These are phyloP conservation scores for Trichechus manatus DNA, from an alignment of 2,113 vertebrate species.

Conservation along the genomic window DNA sequence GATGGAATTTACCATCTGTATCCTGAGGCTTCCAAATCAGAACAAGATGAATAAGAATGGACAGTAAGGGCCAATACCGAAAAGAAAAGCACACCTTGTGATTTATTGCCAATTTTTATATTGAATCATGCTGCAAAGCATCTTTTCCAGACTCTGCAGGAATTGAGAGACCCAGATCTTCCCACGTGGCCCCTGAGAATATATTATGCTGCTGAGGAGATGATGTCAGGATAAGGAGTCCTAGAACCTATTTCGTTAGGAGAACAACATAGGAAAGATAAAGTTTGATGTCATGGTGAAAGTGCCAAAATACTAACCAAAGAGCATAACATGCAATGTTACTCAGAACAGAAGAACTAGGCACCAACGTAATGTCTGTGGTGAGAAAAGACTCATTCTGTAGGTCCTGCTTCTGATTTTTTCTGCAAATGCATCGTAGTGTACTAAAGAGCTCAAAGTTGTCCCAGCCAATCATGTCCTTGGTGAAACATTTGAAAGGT, in stretches of 20 bases:
- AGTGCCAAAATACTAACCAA: background rate
- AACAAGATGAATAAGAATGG: background rate
- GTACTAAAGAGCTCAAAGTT: background rate
- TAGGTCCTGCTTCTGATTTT: background rate
- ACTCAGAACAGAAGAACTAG: background rate
- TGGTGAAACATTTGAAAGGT: background rate
- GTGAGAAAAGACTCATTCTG: background rate
- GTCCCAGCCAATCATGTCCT: background rate
- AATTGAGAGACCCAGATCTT: background rate
- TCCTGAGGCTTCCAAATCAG: slow-evolving; percentile 22
- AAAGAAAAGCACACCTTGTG: background rate
- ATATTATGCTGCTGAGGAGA: no score
- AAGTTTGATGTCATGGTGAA: background rate
- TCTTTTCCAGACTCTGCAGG: background rate
- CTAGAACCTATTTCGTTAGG: background rate
- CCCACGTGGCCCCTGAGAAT: background rate
- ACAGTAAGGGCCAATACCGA: background rate
- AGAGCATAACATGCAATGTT: background rate
- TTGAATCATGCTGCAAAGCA: background rate
- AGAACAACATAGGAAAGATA: background rate
- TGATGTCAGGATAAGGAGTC: background rate
- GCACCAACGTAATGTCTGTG: background rate
- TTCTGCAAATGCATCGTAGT: background rate
- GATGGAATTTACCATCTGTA: background rate
- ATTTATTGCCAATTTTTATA: background rate